Evolutionary conservation across 2,797 vertebrate species (phyloP), one percentile per base, ranked within the genome.

Genomic region (Ctenochaetus hawaiiensis): DNA sequence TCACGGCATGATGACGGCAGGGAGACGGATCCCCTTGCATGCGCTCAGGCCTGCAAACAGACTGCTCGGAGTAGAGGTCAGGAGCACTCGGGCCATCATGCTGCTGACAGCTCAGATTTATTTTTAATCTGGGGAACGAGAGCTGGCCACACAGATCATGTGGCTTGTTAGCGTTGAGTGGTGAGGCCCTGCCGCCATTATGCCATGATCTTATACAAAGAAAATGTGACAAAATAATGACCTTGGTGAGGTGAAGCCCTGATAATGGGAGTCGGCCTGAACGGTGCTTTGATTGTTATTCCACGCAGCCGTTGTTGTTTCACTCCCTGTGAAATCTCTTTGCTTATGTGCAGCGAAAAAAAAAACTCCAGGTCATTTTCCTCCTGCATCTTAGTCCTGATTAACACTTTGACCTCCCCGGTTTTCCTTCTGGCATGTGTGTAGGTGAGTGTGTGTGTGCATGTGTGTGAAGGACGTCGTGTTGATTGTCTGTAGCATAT

Each of bases 91-190:
- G 83, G 79, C 77, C 80, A 63, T 87, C 84, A 52, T 54, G 80
- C 84, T 80, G 88, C 92, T 93, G 93, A 94, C 92, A 87, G 87
- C 84, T 90, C 89, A 74, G 86, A 92, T 95, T 94, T 93, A 92
- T 92, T 94, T 94, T 93, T 91, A 93, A 94, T 94, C 91, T 82
- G 16, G 45, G 75, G 67, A 87, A 90, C 82, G 90, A 88, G 90
- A 83, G 83, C 78, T 65, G 37, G 52, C 85, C 86, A 73, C 86
- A 75, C 89, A 83, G 83, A 91, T 92, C 89, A 83, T 86, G 89
- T 83, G 92, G 77, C 92, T 91, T 86, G 91, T 92, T 92, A 91
- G 87, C 53, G 70, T 84, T 67, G 84, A 90, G 85, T 77, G 82
- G 81, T 52, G 72, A 85, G 26, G 66, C 67, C 53, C 72, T n/a